phyloP scores from a whole-genome alignment of 2,888 invertebrate species.

The Ephialtes manifestator region DNA sequence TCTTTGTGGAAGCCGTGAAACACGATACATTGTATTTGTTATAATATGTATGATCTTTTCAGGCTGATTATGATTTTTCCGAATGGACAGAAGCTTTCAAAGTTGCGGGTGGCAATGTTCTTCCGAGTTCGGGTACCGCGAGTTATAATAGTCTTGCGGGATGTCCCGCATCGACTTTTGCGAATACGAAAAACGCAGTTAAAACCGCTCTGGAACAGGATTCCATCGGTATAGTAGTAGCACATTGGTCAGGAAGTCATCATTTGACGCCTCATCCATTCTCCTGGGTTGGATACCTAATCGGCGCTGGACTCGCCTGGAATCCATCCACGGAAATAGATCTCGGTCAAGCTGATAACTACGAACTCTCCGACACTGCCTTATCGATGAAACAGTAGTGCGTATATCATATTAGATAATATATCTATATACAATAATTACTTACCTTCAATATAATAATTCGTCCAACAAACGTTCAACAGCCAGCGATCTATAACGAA shows the following conservation, averaged over 20 bases:
- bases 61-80: slow-evolving; percentile 88
- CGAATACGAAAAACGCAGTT: slow-evolving; percentile 87
- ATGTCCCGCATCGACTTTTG: slow-evolving; percentile 88
- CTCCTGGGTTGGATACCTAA: slow-evolving; percentile 88
- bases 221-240: slow-evolving; percentile 87
- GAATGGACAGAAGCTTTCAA: slow-evolving; percentile 86
- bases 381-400: slow-evolving; percentile 76
- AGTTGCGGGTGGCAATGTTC: slow-evolving; percentile 86
- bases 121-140: slow-evolving; percentile 88
- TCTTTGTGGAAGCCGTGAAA: background rate
- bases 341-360: slow-evolving; percentile 79
- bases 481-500: slow-evolving; percentile 85
- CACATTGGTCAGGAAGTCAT: slow-evolving; percentile 88
- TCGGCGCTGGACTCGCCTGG: slow-evolving; percentile 88
- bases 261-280: slow-evolving; percentile 88
- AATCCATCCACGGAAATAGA: slow-evolving; percentile 86
- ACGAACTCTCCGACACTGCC: slow-evolving; percentile 78
- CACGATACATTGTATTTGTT: background rate
- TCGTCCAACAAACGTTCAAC: slow-evolving; percentile 57
- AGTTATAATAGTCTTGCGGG: slow-evolving; percentile 89
- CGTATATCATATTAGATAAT: slow-evolving; percentile 27
- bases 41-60: slow-evolving; percentile 63
- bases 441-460: slow-evolving; percentile 3
- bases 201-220: slow-evolving; percentile 87
- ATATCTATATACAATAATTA: slow-evolving; percentile 3